A percentile compares a stretch with the other conserved stretches of the same genome.
Evolutionary conservation across 2,888 invertebrate species (phyloP).

Genomic region (Lasiommata megera): DNA sequence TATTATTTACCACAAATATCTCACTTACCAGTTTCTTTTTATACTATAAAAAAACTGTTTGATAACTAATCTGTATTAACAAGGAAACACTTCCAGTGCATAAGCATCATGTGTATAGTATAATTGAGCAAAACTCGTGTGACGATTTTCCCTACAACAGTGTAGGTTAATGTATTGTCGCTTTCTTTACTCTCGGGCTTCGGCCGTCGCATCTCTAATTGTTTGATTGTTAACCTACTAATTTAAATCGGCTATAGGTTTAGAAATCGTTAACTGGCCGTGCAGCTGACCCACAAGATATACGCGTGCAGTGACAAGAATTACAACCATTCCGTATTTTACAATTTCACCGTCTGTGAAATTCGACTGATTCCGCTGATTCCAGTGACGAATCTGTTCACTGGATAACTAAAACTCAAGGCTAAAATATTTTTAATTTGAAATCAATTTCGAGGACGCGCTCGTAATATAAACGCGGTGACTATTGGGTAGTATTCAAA

Average conservation of each 20-base stretch:
- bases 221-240: slow-evolving; percentile 71
- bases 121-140: slow-evolving; percentile 73
- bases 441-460: not conserved
- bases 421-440: not conserved
- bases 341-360: not conserved
- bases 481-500: too few species aligned
- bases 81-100: slow-evolving; percentile 31
- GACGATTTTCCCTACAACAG: slow-evolving; percentile 71
- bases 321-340: slow-evolving; percentile 38
- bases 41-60: too few species aligned
- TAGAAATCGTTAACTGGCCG: slow-evolving; percentile 51
- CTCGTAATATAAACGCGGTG: not conserved
- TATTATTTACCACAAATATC: too few species aligned
- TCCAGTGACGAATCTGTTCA: not conserved
- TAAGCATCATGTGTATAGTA: slow-evolving; percentile 49
- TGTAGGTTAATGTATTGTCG: slow-evolving; percentile 71
- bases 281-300: slow-evolving; percentile 42
- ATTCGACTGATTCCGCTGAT: not conserved
- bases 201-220: slow-evolving; percentile 70
- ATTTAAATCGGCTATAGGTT: slow-evolving; percentile 63
- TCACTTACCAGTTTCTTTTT: too few species aligned
- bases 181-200: slow-evolving; percentile 60
- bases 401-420: not conserved
- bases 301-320: slow-evolving; percentile 28
- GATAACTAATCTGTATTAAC: not conserved